phyloP scores from a whole-genome alignment of 2,113 vertebrate species.

The Rhineura floridana region DNA sequence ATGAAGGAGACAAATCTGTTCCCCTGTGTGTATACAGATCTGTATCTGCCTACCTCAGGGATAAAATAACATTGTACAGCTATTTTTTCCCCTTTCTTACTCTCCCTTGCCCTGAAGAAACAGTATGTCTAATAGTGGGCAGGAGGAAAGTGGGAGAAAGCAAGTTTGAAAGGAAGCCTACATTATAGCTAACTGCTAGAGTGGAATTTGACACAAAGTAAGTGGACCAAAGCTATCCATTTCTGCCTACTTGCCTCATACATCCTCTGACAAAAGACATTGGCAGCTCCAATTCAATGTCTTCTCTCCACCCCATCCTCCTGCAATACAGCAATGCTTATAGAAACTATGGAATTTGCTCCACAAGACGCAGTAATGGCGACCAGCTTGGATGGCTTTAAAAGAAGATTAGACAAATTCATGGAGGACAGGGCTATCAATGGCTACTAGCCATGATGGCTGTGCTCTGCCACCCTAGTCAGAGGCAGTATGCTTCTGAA shows the following conservation, averaged over 20 bases:
- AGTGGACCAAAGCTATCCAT: neutral
- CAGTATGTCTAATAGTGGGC: slow-evolving; percentile 18
- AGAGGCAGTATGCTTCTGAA: too few relatives aligned
- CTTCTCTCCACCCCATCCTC: neutral
- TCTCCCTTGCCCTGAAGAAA: slow-evolving; percentile 21
- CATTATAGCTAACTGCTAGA: neutral
- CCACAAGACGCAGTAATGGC: too few relatives aligned
- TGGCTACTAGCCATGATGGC: too few relatives aligned
- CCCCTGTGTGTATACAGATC: slow-evolving; percentile 15
- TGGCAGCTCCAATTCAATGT: neutral
- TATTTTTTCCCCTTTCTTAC: slow-evolving; percentile 25
- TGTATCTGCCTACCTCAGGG: neutral
- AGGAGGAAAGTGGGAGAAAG: neutral
- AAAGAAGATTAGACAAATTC: too few relatives aligned
- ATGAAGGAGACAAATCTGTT: slow-evolving; percentile 47
- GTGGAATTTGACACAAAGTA: neutral
- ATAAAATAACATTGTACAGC: slow-evolving; percentile 35
- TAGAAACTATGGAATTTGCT: too few relatives aligned
- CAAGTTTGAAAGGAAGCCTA: neutral
- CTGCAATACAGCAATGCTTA: neutral
- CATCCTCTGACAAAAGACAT: neutral
- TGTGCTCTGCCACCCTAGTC: too few relatives aligned
- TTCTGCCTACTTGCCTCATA: neutral
- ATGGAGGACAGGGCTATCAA: too few relatives aligned
- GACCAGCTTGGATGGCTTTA: too few relatives aligned